Evolutionary conservation across 1,140 invertebrate species (phyloP), one percentile per base, ranked within the genome.

Genomic region (Bombus picipes): DNA sequence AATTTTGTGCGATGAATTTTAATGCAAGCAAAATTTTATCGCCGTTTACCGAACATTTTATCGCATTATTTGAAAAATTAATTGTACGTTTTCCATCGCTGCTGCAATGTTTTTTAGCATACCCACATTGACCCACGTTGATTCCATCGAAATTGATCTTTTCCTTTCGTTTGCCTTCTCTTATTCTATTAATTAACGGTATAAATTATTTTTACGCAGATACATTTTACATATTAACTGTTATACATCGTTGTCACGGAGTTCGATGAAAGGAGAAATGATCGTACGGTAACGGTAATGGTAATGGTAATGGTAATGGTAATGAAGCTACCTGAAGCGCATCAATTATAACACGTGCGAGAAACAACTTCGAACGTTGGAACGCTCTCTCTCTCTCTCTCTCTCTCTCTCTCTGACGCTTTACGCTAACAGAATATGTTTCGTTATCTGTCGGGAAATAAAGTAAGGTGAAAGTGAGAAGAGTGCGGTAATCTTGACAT

Each of bases 341-440:
- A 9, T 41, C 1, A 10, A 39, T 62, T 74, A 47, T 28, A 13
- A 34, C 18, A 25, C 43, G 59, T 13, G 57, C 47, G 70, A 59
- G 2, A 43, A 78, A n/a, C 57, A 57, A 73, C 53, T 80, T 57
- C 0, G 43, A 47, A 9, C 28, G 25, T 28, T n/a, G 80, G 18
- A 15, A 65, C 59, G 37, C 88, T 90, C 88, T 90, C 89, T 88
- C 89, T n/a, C n/a, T n/a, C n/a, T n/a, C n/a, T n/a, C n/a, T n/a
- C n/a, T n/a, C n/a, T n/a, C n/a, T n/a, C 88, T 90, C 88, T 90
- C 89, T 88, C 89, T 90, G 86, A 88, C 83, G 89, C 66, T 90
- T 90, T 88, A 88, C 83, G 89, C 71, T 90, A 88, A 90, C 85
- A 57, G 53, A 59, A 65, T 74, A 43, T 83, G 87, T 87, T 83